phyloP scores from a whole-genome alignment of 2,113 vertebrate species.

The Hemiprocne comata region DNA sequence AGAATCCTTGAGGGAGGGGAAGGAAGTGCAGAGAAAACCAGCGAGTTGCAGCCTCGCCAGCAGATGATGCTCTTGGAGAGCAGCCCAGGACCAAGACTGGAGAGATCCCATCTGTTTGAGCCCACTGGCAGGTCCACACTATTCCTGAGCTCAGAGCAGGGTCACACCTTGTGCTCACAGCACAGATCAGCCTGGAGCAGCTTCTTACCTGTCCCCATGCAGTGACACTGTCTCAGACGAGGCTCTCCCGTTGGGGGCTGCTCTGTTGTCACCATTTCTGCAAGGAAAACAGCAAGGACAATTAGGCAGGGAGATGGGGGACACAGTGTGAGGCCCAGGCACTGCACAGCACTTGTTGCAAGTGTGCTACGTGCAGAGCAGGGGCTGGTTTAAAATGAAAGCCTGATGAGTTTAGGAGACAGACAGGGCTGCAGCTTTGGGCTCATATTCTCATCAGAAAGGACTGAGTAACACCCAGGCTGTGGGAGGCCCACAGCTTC shows the following conservation, averaged over 20 bases:
- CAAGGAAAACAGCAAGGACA: not conserved
- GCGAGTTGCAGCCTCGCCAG: not conserved
- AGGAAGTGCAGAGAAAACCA: not conserved
- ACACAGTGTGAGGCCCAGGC: not conserved
- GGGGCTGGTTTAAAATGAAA: not conserved
- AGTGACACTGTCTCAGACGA: not conserved
- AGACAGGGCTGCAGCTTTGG: not conserved
- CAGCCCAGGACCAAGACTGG: not conserved
- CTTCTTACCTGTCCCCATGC: not conserved
- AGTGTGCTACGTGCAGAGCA: fast-evolving
- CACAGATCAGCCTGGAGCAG: not conserved
- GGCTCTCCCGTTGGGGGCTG: not conserved
- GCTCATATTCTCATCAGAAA: not conserved
- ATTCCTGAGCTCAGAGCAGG: not conserved
- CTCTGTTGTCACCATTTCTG: slow-evolving; percentile 5
- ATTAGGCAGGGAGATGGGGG: not conserved
- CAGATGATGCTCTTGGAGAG: not conserved
- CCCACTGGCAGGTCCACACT: not conserved
- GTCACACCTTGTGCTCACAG: not conserved
- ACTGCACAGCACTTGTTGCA: not conserved
- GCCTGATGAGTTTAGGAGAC: not conserved
- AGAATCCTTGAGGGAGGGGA: not conserved
- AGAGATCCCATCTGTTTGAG: not conserved
- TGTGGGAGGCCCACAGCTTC: not conserved
- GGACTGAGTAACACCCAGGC: not conserved